These are phyloP conservation scores for Eptesicus fuscus DNA, from an alignment of 2,113 vertebrate genomes.

Conservation along the genomic window DNA sequence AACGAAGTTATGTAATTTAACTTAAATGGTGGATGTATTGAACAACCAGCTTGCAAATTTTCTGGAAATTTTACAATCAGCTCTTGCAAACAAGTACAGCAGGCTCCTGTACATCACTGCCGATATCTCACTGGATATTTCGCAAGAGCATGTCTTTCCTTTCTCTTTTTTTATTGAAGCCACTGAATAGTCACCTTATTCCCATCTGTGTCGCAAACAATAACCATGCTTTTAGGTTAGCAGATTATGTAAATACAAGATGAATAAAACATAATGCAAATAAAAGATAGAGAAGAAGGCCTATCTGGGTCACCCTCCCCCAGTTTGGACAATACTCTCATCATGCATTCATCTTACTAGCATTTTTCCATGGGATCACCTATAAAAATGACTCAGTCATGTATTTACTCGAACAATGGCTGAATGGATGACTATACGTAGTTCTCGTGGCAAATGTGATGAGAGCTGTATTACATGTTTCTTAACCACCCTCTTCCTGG, in stretches of 20 bases:
- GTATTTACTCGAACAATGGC: neutral
- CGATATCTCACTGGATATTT: neutral
- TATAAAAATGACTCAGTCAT: neutral
- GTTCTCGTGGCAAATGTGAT: neutral
- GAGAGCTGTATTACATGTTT: neutral
- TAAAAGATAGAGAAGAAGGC: neutral
- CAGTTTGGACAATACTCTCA: neutral
- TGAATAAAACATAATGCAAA: neutral
- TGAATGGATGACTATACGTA: neutral
- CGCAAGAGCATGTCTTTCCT: neutral
- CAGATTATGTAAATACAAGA: constrained; percentile 16
- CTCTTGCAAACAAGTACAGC: neutral
- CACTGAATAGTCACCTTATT: constrained; percentile 21
- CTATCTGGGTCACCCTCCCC: neutral
- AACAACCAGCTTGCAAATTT: neutral
- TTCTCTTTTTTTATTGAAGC: neutral
- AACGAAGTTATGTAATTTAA: neutral
- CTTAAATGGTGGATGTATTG: neutral
- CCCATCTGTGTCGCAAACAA: neutral
- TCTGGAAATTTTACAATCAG: neutral
- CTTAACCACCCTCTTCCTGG: constrained; percentile 33
- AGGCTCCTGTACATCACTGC: neutral
- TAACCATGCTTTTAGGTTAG: constrained; percentile 1
- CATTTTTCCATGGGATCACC: neutral
- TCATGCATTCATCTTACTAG: neutral